These are phyloP conservation scores for Paguma larvata DNA, from an alignment of 2,797 vertebrate species.

Conservation along the genomic window DNA sequence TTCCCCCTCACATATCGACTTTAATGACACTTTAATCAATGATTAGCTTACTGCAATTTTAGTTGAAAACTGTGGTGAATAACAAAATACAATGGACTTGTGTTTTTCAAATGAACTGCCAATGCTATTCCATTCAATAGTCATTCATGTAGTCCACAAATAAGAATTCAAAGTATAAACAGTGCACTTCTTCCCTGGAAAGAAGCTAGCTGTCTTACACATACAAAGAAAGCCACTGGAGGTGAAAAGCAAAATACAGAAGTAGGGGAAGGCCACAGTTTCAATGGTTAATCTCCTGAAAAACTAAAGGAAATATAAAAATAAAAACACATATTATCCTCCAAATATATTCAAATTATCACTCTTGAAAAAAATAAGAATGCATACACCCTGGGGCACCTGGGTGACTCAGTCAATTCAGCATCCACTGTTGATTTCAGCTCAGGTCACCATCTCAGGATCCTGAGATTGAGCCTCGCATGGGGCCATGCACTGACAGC, in stretches of 20 bases:
- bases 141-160: background rate
- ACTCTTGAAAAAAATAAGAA: background rate
- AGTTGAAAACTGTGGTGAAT: background rate
- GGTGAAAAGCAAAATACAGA: background rate
- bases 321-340: background rate
- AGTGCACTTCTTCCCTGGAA: background rate
- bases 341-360: background rate
- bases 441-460: too few species aligned
- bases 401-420: too few species aligned
- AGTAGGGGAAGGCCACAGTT: background rate
- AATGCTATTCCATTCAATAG: background rate
- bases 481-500: too few species aligned
- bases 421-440: too few species aligned
- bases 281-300: background rate
- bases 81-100: background rate
- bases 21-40: background rate
- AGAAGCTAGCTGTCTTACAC: background rate
- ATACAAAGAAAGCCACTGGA: background rate
- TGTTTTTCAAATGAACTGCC: background rate
- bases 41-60: background rate
- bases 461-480: too few species aligned
- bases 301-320: background rate
- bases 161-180: conserved; percentile 7
- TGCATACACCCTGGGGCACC: background rate
- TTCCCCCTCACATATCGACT: background rate